Evolutionary conservation across 2,113 vertebrate species (phyloP).

Genomic region (Rhinolophus ferrumequinum): DNA sequence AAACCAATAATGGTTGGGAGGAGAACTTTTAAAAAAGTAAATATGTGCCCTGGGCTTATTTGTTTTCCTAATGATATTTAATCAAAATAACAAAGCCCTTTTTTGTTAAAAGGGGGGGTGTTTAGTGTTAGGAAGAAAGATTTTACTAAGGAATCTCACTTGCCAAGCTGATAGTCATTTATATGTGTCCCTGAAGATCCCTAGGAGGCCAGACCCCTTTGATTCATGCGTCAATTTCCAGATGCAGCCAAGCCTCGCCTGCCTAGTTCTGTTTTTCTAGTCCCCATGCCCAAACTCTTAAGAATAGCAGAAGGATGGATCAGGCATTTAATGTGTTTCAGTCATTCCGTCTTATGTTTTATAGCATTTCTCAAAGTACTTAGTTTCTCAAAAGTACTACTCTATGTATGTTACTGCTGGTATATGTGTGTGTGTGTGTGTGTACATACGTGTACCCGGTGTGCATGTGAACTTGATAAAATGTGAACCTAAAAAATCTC

Average conservation of each 20-base stretch:
- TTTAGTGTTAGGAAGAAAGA: neutral
- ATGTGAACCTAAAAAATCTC: neutral
- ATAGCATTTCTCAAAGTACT: neutral
- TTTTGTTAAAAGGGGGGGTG: neutral
- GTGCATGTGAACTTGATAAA: neutral
- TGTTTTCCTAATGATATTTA: neutral
- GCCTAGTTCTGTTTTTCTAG: neutral
- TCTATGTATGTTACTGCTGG: neutral
- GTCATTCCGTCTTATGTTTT: neutral
- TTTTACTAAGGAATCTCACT: neutral
- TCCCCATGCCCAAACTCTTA: neutral
- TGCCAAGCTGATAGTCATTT: neutral
- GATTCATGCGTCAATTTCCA: neutral
- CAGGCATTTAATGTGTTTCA: neutral
- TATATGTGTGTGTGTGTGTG: too few species aligned
- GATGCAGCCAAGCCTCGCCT: neutral
- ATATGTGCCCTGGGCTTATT: neutral
- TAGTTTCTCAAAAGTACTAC: neutral
- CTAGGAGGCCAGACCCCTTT: neutral
- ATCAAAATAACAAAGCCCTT: neutral
- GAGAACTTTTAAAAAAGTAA: neutral
- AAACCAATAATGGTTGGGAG: neutral
- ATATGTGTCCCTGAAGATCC: neutral
- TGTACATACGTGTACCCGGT: neutral
- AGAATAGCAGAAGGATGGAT: neutral